phyloP scores from a whole-genome alignment of 1,140 invertebrate genomes.

The Ectropis grisescens region DNA sequence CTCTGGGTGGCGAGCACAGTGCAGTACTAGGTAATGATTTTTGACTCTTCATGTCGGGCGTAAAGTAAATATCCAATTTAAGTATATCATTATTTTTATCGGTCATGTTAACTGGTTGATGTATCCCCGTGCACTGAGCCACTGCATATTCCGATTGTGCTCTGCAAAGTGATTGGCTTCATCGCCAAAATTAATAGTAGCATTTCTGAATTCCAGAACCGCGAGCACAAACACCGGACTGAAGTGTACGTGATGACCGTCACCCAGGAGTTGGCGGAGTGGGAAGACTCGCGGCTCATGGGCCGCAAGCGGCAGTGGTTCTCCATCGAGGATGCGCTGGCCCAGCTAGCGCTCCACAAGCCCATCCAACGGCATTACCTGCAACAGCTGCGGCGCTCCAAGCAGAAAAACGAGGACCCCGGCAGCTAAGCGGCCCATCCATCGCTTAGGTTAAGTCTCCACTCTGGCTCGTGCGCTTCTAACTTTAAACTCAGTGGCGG shows the following conservation, averaged over 20 bases:
- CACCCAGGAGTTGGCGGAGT: slow-evolving; percentile 91
- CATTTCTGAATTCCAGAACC: slow-evolving; percentile 76
- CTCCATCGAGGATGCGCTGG: slow-evolving; percentile 87
- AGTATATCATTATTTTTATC: too few relatives aligned
- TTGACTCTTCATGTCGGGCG: too few relatives aligned
- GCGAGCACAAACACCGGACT: slow-evolving; percentile 92
- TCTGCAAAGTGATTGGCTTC: too few relatives aligned
- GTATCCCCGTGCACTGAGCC: too few relatives aligned
- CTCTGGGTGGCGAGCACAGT: too few relatives aligned
- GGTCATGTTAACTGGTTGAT: too few relatives aligned
- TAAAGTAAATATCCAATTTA: too few relatives aligned
- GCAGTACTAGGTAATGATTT: too few relatives aligned
- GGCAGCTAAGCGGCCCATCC: slow-evolving; percentile 32
- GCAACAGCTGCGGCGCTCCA: slow-evolving; percentile 74
- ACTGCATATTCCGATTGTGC: too few relatives aligned
- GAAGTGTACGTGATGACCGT: slow-evolving; percentile 94
- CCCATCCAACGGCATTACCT: slow-evolving; percentile 91
- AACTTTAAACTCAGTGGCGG: slow-evolving; percentile 1
- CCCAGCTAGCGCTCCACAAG: slow-evolving; percentile 89
- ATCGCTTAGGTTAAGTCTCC: slow-evolving; percentile 4
- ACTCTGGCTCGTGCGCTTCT: slow-evolving; percentile 1
- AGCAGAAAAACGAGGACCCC: too few relatives aligned
- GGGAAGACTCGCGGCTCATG: slow-evolving; percentile 92
- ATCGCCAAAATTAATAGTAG: too few relatives aligned
- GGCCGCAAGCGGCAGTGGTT: slow-evolving; percentile 94